Percentiles rank a stretch among this genome's conserved stretches.
Conservation (phyloP, 2,797 vertebrate genomes). For the Periparus ater region DNA sequence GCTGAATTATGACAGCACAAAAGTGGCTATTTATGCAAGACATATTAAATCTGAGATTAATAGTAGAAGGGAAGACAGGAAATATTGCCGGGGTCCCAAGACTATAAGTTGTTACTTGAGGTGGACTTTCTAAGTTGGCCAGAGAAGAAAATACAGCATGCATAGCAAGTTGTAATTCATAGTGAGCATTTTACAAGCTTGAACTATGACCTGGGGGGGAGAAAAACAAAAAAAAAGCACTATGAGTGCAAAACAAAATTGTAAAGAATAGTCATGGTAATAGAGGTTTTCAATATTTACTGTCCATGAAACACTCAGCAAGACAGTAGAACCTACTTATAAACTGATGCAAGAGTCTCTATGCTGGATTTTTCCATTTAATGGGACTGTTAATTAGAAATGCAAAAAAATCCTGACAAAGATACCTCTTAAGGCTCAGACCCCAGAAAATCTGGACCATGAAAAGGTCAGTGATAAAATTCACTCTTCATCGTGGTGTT, state of each 20-base stretch:
- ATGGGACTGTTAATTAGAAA: neutral
- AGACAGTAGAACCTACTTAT: neutral
- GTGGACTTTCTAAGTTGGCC: neutral
- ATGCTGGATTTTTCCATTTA: neutral
- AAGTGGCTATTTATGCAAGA: neutral
- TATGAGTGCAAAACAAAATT: neutral
- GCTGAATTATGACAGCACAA: neutral
- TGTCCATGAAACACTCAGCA: neutral
- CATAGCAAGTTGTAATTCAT: neutral
- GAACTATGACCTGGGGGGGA: rapidly evolving
- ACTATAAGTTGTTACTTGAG: neutral
- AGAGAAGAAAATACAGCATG: neutral
- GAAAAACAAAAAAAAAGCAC: neutral
- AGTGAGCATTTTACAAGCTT: neutral
- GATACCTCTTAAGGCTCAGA: neutral
- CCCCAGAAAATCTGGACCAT: neutral
- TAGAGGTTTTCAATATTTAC: neutral
- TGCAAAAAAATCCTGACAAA: neutral
- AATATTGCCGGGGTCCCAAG: neutral
- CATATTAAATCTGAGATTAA: neutral
- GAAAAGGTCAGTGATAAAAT: neutral
- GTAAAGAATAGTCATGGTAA: neutral
- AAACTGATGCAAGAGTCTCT: neutral
- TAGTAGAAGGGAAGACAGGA: neutral
- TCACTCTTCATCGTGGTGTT: neutral